These are phyloP conservation scores for Cephus rjabovi DNA, from an alignment of 2,888 invertebrate genomes.

Conservation along the genomic window DNA sequence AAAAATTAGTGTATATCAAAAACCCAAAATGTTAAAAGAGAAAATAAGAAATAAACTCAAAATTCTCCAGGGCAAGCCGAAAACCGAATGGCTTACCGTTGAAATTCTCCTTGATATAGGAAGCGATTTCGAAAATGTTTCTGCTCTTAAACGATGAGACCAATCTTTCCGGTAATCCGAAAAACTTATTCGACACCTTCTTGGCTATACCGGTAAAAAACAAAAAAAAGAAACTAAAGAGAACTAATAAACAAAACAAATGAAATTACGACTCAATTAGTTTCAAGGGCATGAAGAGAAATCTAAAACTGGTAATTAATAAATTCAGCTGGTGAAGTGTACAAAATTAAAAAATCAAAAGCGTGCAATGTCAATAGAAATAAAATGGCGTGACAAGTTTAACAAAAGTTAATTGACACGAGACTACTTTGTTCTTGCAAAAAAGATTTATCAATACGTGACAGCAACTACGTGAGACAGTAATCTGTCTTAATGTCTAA, in stretches of 20 bases:
- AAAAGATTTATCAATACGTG: not conserved
- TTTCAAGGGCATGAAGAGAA: no score
- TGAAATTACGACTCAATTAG: no score
- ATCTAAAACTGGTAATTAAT: no score
- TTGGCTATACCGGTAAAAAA: constrained; percentile 56
- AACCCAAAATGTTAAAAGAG: no score
- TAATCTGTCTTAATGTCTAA: not conserved
- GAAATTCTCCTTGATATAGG: constrained; percentile 65
- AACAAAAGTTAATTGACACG: not conserved
- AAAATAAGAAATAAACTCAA: constrained; percentile 24
- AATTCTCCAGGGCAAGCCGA: constrained; percentile 43
- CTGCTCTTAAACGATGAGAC: constrained; percentile 61
- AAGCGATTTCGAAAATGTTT: constrained; percentile 65
- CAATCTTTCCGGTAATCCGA: constrained; percentile 61
- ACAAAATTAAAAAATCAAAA: not conserved
- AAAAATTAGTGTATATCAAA: no score
- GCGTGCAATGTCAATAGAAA: not conserved
- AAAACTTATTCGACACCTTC: constrained; percentile 60
- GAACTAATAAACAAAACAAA: constrained; percentile 6
- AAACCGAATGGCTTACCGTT: constrained; percentile 55
- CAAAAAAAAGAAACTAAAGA: constrained; percentile 25
- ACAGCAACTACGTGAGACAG: not conserved
- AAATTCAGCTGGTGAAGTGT: no score
- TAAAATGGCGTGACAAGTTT: not conserved
- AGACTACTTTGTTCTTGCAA: not conserved